phyloP scores from a whole-genome alignment of 1,140 invertebrate genomes.

The Ceratosolen fusciceps region DNA sequence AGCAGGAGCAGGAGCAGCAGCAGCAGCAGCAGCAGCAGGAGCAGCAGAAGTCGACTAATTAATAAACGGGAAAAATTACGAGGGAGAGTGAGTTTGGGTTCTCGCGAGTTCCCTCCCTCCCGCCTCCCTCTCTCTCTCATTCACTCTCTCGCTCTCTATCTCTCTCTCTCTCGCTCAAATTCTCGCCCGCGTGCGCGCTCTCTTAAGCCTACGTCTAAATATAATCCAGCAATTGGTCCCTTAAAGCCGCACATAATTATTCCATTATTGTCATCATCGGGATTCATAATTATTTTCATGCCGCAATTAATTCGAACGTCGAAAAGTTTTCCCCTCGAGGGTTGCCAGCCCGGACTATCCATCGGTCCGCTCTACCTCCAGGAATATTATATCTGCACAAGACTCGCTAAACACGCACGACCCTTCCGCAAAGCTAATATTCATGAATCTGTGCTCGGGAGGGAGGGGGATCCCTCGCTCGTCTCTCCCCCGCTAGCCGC shows the following conservation, averaged over 20 bases:
- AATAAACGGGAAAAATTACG: too few species aligned
- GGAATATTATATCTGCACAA: not conserved
- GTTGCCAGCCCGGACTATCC: not conserved
- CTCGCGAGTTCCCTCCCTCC: too few species aligned
- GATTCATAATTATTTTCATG: slow-evolving; percentile 16
- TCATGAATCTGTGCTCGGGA: slow-evolving; percentile 26
- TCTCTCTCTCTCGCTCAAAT: too few species aligned
- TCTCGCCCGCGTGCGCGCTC: too few species aligned
- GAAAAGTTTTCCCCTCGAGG: not conserved
- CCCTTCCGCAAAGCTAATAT: slow-evolving; percentile 21
- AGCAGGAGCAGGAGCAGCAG: too few species aligned
- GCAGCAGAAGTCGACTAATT: too few species aligned
- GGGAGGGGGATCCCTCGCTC: not conserved
- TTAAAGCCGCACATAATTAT: slow-evolving; percentile 12
- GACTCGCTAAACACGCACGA: not conserved
- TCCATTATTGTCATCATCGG: not conserved
- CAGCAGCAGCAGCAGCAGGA: too few species aligned
- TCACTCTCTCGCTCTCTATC: too few species aligned
- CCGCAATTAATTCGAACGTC: slow-evolving; percentile 19
- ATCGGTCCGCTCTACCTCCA: not conserved
- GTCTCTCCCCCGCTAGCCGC: not conserved
- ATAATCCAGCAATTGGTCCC: not conserved
- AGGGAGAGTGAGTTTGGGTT: too few species aligned
- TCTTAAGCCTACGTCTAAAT: not conserved
- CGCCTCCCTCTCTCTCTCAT: too few species aligned